A percentile compares a stretch with the other conserved stretches of the same genome.
Conservation (phyloP, 2,888 invertebrate species). For the Tigriopus californicus region DNA sequence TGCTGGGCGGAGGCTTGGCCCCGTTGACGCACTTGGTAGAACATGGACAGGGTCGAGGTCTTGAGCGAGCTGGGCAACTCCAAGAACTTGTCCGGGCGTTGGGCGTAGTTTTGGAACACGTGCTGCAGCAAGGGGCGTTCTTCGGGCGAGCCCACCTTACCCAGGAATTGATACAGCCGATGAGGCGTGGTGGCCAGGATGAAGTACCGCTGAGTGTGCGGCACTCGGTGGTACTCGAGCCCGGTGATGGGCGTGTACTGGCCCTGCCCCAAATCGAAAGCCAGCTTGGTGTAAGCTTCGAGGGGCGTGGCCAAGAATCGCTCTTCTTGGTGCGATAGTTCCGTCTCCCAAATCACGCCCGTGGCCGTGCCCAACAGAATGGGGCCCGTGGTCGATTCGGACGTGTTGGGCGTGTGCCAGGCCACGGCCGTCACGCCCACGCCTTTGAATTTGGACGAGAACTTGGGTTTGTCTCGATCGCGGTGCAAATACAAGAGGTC, state of each 20-base stretch:
- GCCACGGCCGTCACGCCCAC: constrained; percentile 77
- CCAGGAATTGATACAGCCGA: constrained; percentile 64
- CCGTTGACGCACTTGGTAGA: constrained; percentile 17
- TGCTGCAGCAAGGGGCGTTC: constrained; percentile 60
- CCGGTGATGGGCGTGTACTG: constrained; percentile 64
- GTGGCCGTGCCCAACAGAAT: constrained; percentile 75
- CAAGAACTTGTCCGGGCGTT: constrained; percentile 35
- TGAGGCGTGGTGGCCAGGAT: constrained; percentile 66
- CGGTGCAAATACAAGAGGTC: background rate
- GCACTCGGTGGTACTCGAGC: constrained; percentile 56
- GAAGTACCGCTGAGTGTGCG: constrained; percentile 50
- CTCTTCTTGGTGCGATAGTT: constrained; percentile 44
- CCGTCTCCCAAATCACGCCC: constrained; percentile 75
- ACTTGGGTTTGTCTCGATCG: background rate
- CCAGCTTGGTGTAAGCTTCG: constrained; percentile 32
- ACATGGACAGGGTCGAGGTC: constrained; percentile 16
- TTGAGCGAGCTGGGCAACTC: constrained; percentile 41
- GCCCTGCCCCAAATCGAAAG: constrained; percentile 68
- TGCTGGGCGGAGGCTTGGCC: constrained; percentile 2
- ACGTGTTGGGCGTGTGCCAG: constrained; percentile 55
- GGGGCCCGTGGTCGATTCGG: constrained; percentile 49
- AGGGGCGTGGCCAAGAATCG: background rate
- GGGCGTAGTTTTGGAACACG: constrained; percentile 42
- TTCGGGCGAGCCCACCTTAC: background rate
- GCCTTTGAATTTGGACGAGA: constrained; percentile 34